phyloP scores from a whole-genome alignment of 2,113 vertebrate genomes.

The Columba janthina region DNA sequence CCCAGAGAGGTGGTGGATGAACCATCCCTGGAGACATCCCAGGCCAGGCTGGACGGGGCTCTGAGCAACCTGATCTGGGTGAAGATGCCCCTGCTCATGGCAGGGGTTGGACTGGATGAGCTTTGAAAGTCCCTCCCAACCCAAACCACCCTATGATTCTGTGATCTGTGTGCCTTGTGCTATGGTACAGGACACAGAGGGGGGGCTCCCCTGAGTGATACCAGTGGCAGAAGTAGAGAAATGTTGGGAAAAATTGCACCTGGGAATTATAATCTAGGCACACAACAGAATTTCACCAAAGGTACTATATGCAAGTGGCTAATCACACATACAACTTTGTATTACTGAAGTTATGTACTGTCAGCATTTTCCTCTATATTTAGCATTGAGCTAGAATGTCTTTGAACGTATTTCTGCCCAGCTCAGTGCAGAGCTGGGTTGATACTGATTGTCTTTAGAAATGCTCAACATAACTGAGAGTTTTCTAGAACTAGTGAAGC shows the following conservation, averaged over 20 bases:
- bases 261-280: background rate
- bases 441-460: background rate
- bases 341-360: background rate
- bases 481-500: background rate
- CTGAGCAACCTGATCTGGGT: no score
- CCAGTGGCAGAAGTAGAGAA: background rate
- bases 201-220: background rate
- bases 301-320: background rate
- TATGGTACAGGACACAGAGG: fast-evolving
- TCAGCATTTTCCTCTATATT: background rate
- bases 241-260: background rate
- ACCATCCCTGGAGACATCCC: no score
- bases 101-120: no score
- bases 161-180: background rate
- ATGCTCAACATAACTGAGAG: background rate
- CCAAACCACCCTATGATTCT: no score
- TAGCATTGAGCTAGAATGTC: background rate
- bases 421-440: background rate
- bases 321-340: background rate
- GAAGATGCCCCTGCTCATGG: no score
- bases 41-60: no score
- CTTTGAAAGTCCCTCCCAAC: no score
- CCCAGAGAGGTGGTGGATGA: no score
- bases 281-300: background rate
- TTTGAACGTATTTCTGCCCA: fast-evolving